These are phyloP conservation scores for Helicoverpa zea DNA, from an alignment of 1,140 invertebrate genomes.

Conservation along the genomic window DNA sequence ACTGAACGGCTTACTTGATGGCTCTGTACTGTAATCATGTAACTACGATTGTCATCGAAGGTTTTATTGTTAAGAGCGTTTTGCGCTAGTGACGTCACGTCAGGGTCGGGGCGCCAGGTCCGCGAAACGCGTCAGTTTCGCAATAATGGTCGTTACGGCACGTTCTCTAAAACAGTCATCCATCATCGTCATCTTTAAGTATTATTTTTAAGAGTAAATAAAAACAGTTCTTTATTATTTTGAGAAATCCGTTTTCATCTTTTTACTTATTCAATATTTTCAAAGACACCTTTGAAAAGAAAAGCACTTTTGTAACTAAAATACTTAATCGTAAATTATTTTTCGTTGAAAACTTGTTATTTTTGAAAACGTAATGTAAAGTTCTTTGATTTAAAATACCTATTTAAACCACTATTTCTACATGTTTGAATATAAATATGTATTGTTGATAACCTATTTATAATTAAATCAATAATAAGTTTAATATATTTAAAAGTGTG, in stretches of 20 bases:
- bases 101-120: not conserved
- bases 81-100: not conserved
- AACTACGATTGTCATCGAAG: constrained; percentile 41
- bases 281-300: not conserved
- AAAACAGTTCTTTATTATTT: constrained; percentile 43
- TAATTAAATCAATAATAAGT: not conserved
- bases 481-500: not conserved
- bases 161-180: not conserved
- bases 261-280: constrained; percentile 49
- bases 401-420: constrained; percentile 17
- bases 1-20: not conserved
- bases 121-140: not conserved
- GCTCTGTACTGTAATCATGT: constrained; percentile 24
- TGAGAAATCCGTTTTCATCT: constrained; percentile 48
- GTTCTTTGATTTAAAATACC: not conserved
- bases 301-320: constrained; percentile 29
- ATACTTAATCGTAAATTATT: constrained; percentile 2
- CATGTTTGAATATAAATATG: not conserved
- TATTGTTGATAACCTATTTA: constrained; percentile 26
- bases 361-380: not conserved
- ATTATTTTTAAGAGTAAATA: constrained; percentile 50
- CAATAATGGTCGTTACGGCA: not conserved
- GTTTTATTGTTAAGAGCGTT: constrained; percentile 9
- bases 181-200: constrained; percentile 30
- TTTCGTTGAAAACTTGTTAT: not conserved